Evolutionary conservation across 2,113 vertebrate species (phyloP).

Genomic region (Stegastes partitus): DNA sequence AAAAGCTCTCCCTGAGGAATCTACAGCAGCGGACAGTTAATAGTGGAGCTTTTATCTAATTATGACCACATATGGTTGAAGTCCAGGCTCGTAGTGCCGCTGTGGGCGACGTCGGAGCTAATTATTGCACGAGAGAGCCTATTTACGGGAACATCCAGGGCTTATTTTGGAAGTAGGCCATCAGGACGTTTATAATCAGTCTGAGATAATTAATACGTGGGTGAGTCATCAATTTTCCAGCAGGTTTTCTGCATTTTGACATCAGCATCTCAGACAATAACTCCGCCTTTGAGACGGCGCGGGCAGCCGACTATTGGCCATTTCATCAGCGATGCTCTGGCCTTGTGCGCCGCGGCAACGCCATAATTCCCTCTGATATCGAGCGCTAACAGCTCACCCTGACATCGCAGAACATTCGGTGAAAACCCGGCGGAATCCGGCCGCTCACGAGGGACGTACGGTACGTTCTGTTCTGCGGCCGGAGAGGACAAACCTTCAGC

Average conservation of each 20-base stretch:
- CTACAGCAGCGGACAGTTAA: slow-evolving; percentile 6
- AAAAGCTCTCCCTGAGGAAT: not conserved
- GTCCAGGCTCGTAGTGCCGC: slow-evolving; percentile 16
- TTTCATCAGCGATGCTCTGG: slow-evolving; percentile 38
- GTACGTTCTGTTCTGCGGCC: slow-evolving; percentile 3
- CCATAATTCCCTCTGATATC: slow-evolving; percentile 32
- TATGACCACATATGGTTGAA: slow-evolving; percentile 31
- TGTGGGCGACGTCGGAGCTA: slow-evolving; percentile 14
- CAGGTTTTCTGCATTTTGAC: slow-evolving; percentile 2
- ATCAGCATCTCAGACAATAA: not conserved
- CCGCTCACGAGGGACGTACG: not conserved
- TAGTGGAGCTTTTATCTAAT: not conserved
- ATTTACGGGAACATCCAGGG: slow-evolving; percentile 29
- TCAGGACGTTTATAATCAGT: slow-evolving; percentile 25
- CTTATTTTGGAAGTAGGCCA: slow-evolving; percentile 20
- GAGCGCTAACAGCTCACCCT: slow-evolving; percentile 13
- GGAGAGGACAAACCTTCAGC: slow-evolving; percentile 30
- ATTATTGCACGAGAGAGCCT: slow-evolving; percentile 30
- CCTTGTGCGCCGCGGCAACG: slow-evolving; percentile 36
- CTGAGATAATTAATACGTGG: slow-evolving; percentile 15
- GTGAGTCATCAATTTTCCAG: slow-evolving; percentile 27
- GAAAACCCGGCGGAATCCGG: not conserved
- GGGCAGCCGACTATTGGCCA: slow-evolving; percentile 13
- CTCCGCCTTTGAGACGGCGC: too few relatives aligned
- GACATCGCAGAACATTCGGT: not conserved